Base-by-base conservation (phyloP, 2,113 vertebrate genomes). In the Alethe castanea region DNA sequence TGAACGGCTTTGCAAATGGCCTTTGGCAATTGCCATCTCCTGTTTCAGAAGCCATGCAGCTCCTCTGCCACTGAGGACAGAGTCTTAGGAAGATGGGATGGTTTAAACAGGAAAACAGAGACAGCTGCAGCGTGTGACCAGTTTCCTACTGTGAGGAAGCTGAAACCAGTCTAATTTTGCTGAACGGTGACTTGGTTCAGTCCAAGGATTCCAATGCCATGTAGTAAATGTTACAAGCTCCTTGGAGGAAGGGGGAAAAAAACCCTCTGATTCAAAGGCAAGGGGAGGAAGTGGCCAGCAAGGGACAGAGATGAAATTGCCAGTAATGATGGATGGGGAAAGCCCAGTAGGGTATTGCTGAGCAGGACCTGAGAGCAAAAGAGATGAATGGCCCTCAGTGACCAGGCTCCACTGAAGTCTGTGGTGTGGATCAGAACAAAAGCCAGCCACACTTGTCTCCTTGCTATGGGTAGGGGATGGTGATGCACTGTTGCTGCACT, bases 181-280 rank as follows among this genome's bases (percentile, higher is more conserved):
- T 95, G 85, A 95, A 95, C 93, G 93, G 47, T 94, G 93, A 90
- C 69, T 96, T 9, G 48, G 72, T 96, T 96, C 91, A 95, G 80
- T 92, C 85, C 95, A 86, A 70, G 93, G 88, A 90, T 92, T 93
- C 92, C 82, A 86, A 73, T 26, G 67, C 44, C 25, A 36, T 74
- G 79, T 57, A 95, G 88, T 92, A 94, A 92, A 92, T 95, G 65
- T 90, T 90, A 90, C 35, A 81, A 90, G 28, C 72, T 92, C 90
- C 85, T 96, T 88, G 85, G 90, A 81, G 81, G 57, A 84, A 94
- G 60, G 53, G 38, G 48, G 35, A 14, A 14, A 60, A 91, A 94
- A 65, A 0, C 2, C 24, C 35, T 88, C 40, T 2, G 6, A 90
- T 93, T 95, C 92, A 95, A 95, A 95, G 65, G 48, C 83, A 6